phyloP scores from a whole-genome alignment of 2,888 invertebrate species.

The Beris morrisii region DNA sequence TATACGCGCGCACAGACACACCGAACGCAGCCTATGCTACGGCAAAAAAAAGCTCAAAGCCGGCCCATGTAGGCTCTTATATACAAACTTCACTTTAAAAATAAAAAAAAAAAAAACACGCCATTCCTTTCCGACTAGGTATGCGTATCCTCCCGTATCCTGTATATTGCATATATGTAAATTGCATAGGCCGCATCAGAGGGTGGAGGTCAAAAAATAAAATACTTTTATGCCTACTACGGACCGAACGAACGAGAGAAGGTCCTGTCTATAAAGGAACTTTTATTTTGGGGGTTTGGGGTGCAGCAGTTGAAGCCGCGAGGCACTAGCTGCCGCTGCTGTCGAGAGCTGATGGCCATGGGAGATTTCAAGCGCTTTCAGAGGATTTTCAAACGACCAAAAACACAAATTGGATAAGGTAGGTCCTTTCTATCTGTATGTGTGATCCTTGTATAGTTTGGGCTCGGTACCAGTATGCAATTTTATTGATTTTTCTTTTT shows the following conservation, averaged over 20 bases:
- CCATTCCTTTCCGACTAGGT: conserved; percentile 20
- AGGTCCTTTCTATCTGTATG: conserved; percentile 33
- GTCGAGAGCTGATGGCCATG: conserved; percentile 29
- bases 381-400: conserved; percentile 39
- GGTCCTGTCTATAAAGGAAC: conserved; percentile 30
- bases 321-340: background rate
- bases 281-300: conserved; percentile 31
- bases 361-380: conserved; percentile 37
- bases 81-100: conserved; percentile 13
- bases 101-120: background rate
- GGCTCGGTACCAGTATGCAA: conserved; percentile 35
- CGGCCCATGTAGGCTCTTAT: conserved; percentile 17
- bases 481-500: conserved; percentile 39
- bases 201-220: conserved; percentile 22
- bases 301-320: conserved; percentile 24
- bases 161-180: conserved; percentile 24
- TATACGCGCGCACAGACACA: conserved; percentile 28
- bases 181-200: conserved; percentile 26
- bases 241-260: conserved; percentile 19
- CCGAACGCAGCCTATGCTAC: conserved; percentile 12
- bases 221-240: conserved; percentile 23
- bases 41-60: too few relatives aligned
- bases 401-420: conserved; percentile 40
- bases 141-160: conserved; percentile 23
- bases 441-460: conserved; percentile 34